Conservation (phyloP, 2,113 vertebrate genomes). For the Saguinus midas region DNA sequence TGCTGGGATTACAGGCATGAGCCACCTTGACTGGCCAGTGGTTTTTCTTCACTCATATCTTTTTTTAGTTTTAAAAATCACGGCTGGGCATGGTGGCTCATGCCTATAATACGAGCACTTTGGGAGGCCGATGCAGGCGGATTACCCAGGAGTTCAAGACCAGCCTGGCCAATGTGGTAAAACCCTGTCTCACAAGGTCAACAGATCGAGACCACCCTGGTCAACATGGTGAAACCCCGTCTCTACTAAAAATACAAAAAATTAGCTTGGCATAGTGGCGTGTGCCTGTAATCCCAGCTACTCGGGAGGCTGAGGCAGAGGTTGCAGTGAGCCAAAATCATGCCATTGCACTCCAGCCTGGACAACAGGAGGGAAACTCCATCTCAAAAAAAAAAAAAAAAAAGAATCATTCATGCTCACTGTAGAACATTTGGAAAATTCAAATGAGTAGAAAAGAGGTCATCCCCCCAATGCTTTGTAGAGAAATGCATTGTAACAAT, state of each 20-base stretch:
- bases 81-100: too few species aligned
- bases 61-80: too few species aligned
- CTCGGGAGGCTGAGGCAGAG: background rate
- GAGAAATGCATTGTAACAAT: background rate
- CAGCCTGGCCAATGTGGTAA: background rate
- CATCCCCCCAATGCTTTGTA: background rate
- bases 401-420: background rate
- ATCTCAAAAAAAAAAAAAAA: background rate
- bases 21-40: too few species aligned
- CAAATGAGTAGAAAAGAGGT: background rate
- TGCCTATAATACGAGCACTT: background rate
- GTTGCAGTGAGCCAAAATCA: background rate
- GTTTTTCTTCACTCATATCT: too few species aligned
- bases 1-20: too few species aligned
- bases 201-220: too few species aligned
- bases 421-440: conserved; percentile 4
- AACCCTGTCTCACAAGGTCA: too few species aligned
- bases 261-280: background rate
- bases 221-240: too few species aligned
- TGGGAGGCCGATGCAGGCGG: background rate
- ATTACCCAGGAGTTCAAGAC: background rate
- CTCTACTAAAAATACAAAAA: background rate
- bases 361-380: background rate
- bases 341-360: background rate
- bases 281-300: background rate